These are phyloP conservation scores for Orcinus orca DNA, from an alignment of 2,113 vertebrate species.

Conservation along the genomic window DNA sequence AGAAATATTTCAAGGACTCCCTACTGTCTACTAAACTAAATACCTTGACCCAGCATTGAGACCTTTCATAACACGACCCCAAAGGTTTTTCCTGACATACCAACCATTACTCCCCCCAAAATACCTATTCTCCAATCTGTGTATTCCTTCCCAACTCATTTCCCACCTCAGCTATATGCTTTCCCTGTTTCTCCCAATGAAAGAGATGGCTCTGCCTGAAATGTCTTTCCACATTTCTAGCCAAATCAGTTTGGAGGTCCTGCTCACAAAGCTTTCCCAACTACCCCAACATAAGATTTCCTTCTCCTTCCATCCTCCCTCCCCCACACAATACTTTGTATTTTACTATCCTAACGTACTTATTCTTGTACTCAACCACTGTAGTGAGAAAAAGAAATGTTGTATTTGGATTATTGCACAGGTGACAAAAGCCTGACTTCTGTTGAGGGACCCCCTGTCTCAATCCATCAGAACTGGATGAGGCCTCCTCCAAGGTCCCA, in stretches of 20 bases:
- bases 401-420: neutral
- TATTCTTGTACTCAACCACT: neutral
- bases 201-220: neutral
- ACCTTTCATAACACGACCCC: neutral
- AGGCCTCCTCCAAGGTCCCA: neutral
- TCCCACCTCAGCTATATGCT: neutral
- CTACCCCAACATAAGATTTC: neutral
- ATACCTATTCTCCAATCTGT: neutral
- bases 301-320: neutral
- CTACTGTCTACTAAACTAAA: neutral
- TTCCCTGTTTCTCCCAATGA: neutral
- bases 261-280: neutral
- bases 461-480: neutral
- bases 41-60: neutral
- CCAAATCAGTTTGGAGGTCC: neutral
- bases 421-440: neutral
- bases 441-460: neutral
- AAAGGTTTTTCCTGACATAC: neutral
- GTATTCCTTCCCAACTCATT: neutral
- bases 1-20: neutral
- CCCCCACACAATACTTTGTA: neutral
- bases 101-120: neutral
- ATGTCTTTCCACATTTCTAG: neutral
- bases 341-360: neutral
- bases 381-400: neutral